Conservation (phyloP, 2,797 vertebrate genomes). For the Sternarchorhynchus goeldii region DNA sequence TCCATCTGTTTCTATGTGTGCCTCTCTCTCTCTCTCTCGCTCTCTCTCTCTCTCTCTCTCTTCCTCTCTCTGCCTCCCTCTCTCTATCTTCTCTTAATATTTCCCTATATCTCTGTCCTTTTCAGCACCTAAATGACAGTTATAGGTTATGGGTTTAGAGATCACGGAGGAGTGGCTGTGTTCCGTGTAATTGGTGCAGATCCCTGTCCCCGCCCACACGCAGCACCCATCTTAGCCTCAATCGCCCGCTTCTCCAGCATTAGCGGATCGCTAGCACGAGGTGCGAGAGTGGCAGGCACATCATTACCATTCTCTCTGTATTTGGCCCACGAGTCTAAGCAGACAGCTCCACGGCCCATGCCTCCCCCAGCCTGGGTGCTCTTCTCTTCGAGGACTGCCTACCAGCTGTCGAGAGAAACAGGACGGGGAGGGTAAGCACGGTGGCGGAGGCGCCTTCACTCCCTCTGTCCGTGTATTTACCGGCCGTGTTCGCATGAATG, state of each 20-base stretch:
- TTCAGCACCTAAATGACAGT: slow-evolving; percentile 34
- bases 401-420: slow-evolving; percentile 59
- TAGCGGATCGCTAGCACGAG: slow-evolving; percentile 44
- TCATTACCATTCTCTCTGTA: slow-evolving; percentile 70
- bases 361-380: slow-evolving; percentile 52
- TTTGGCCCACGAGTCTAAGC: slow-evolving; percentile 63
- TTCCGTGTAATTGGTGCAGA: slow-evolving; percentile 71
- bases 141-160: slow-evolving; percentile 33
- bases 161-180: slow-evolving; percentile 17
- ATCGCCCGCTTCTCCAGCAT: slow-evolving; percentile 65
- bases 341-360: slow-evolving; percentile 65
- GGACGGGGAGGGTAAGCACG: slow-evolving; percentile 23
- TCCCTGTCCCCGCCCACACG: slow-evolving; percentile 54
- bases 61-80: not conserved
- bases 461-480: slow-evolving; percentile 45
- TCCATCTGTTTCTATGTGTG: slow-evolving; percentile 14
- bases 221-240: slow-evolving; percentile 46
- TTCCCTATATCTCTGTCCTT: slow-evolving; percentile 34
- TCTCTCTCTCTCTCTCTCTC: not conserved
- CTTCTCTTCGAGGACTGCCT: slow-evolving; percentile 58
- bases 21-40: slow-evolving; percentile 9
- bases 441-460: slow-evolving; percentile 33
- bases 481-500: slow-evolving; percentile 31
- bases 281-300: slow-evolving; percentile 68
- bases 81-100: not conserved